Percentiles rank a stretch among this genome's conserved stretches.
Evolutionary conservation across 2,888 invertebrate species (phyloP).

Genomic region (Rhagonycha lutea): DNA sequence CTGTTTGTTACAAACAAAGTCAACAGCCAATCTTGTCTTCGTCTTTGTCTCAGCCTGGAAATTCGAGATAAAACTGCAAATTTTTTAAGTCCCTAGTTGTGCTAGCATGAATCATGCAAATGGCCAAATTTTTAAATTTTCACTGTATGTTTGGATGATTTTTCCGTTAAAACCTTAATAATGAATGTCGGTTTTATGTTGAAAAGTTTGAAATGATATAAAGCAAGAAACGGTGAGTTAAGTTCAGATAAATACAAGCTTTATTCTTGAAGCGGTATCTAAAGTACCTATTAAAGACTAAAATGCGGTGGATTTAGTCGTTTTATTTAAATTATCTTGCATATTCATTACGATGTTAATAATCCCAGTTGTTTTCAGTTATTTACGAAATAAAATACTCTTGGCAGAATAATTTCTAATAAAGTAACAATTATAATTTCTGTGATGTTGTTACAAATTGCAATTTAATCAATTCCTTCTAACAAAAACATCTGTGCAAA

Average conservation of each 20-base stretch:
- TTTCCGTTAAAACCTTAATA: not conserved
- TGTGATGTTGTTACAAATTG: not conserved
- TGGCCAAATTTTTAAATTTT: not conserved
- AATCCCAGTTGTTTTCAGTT: slow-evolving; percentile 23
- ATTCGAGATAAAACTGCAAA: too few species aligned
- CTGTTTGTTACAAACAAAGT: too few species aligned
- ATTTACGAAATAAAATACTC: slow-evolving; percentile 21
- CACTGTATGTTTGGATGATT: not conserved
- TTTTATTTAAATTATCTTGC: slow-evolving; percentile 28
- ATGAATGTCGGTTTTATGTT: not conserved
- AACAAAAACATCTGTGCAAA: not conserved
- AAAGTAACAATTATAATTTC: not conserved
- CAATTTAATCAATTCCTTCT: not conserved
- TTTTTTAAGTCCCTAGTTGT: not conserved
- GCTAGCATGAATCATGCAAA: not conserved
- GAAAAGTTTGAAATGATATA: not conserved
- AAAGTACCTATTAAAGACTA: slow-evolving; percentile 23
- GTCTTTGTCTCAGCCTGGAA: too few species aligned
- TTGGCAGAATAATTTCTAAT: slow-evolving; percentile 16
- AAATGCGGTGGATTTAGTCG: slow-evolving; percentile 25
- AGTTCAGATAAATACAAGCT: slow-evolving; percentile 19
- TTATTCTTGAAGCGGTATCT: slow-evolving; percentile 16
- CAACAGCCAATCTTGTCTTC: too few species aligned
- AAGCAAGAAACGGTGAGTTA: slow-evolving; percentile 3
- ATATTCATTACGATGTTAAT: slow-evolving; percentile 28